Base-by-base conservation (phyloP, 2,888 invertebrate genomes). In the Amaurobius ferox region DNA sequence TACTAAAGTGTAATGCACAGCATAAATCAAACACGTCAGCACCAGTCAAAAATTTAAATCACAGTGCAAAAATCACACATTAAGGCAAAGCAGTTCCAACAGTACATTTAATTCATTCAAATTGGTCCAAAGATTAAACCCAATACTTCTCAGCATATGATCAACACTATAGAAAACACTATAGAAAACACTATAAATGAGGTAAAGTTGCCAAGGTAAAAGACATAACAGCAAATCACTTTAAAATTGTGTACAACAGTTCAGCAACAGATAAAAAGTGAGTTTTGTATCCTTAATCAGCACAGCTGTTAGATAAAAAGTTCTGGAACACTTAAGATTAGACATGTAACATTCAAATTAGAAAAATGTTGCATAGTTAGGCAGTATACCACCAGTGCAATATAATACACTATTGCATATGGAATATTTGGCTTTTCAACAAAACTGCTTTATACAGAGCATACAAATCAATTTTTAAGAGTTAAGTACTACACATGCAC, bases 21-120 rank as follows among this genome's bases (percentile, higher is more conserved):
- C 55, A 55, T 55, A 55, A 55, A 55, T 55, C 16, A 55, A 55
- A 55, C 2, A 44, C 3, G 62, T 62, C 81, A 81, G 81, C 81
- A 81, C 81, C 81, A 74, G 48, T 64, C 64, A 74, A 73, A 81
- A 81, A 71, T 64, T 71, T 19, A 79, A 74, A 81, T 74, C 74
- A 74, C 68, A 81, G 74, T 73, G 81, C 80, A 68, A 62, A 74
- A 79, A 61, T 70, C 74, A 74, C 81, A 29, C 61, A 74, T 62
- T 67, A 70, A 68, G 67, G 66, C 30, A 62, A 81, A 81, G 61
- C 68, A 74, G 30, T 74, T 74, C 39, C n/a, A 35, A 35, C 9
- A 35, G 5, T 55, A 44, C 44, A 44, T 44, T n/a, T 55, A 23
- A 55, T 55, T 55, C 23, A 55, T 23, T 55, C 23, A 55, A n/a